phyloP scores from a whole-genome alignment of 2,797 vertebrate genomes.

The Jordanella pulchra region DNA sequence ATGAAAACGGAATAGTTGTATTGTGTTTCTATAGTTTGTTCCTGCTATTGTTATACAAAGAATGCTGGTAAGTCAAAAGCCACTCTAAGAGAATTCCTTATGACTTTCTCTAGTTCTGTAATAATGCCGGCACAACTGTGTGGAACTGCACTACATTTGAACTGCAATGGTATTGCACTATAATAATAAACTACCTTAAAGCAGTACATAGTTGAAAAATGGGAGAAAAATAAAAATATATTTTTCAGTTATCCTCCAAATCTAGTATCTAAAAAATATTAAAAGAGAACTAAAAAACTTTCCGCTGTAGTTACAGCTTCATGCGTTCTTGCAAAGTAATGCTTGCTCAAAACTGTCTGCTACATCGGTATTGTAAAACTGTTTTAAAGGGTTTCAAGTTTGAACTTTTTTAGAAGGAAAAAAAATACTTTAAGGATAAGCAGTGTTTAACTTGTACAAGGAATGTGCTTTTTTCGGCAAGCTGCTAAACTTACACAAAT shows the following conservation, averaged over 20 bases:
- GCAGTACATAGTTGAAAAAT: background rate
- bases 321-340: background rate
- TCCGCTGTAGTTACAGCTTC: background rate
- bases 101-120: background rate
- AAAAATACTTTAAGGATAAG: too few species aligned
- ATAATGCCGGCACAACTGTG: background rate
- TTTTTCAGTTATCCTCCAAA: too few species aligned
- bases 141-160: background rate
- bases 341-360: background rate
- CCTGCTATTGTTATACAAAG: constrained; percentile 37
- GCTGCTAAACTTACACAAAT: too few species aligned
- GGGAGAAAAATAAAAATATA: too few species aligned
- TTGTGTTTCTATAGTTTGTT: constrained; percentile 39
- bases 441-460: too few species aligned
- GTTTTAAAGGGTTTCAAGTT: too few species aligned
- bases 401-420: too few species aligned
- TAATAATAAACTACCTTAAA: background rate
- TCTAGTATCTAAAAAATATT: too few species aligned
- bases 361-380: too few species aligned
- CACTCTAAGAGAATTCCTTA: constrained; percentile 63
- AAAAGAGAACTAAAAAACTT: too few species aligned
- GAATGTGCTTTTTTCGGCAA: too few species aligned
- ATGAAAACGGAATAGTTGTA: constrained; percentile 14
- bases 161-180: background rate
- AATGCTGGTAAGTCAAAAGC: constrained; percentile 87